Conservation (phyloP, 2,888 invertebrate species). For the Hyposoter didymator region DNA sequence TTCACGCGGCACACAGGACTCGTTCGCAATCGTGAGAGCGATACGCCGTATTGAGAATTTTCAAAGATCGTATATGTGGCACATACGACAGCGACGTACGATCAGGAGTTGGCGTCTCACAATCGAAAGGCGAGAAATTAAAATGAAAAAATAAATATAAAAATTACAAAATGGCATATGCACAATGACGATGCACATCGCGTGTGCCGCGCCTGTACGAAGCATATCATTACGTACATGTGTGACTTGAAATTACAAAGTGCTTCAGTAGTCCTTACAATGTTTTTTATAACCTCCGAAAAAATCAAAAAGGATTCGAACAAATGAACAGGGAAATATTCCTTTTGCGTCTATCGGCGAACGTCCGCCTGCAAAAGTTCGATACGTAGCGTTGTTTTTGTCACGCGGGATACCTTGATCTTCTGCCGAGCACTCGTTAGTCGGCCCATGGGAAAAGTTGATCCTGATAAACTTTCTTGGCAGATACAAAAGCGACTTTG, state of each 20-base stretch:
- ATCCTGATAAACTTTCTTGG: not conserved
- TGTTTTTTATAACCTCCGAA: not conserved
- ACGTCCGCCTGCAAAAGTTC: not conserved
- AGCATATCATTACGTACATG: not conserved
- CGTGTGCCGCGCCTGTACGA: conserved; percentile 25
- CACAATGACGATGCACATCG: conserved; percentile 40
- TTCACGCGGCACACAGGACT: conserved; percentile 33
- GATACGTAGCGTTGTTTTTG: not conserved
- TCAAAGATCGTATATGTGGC: conserved; percentile 28
- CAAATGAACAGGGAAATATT: not conserved
- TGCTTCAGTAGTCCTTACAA: not conserved
- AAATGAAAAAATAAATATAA: conserved; percentile 20
- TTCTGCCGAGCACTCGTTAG: not conserved
- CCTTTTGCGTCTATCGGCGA: not conserved
- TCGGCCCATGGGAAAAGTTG: not conserved
- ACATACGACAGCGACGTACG: not conserved
- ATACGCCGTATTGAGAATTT: conserved; percentile 13
- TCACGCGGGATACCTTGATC: not conserved
- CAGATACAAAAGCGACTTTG: not conserved
- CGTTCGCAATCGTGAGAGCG: conserved; percentile 42
- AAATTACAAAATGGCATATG: conserved; percentile 6
- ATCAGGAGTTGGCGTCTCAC: conserved; percentile 19
- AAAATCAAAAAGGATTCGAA: not conserved
- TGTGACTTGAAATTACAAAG: conserved; percentile 20
- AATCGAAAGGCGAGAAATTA: conserved; percentile 3